phyloP scores from a whole-genome alignment of 2,797 vertebrate species.

The Ctenochaetus hawaiiensis region DNA sequence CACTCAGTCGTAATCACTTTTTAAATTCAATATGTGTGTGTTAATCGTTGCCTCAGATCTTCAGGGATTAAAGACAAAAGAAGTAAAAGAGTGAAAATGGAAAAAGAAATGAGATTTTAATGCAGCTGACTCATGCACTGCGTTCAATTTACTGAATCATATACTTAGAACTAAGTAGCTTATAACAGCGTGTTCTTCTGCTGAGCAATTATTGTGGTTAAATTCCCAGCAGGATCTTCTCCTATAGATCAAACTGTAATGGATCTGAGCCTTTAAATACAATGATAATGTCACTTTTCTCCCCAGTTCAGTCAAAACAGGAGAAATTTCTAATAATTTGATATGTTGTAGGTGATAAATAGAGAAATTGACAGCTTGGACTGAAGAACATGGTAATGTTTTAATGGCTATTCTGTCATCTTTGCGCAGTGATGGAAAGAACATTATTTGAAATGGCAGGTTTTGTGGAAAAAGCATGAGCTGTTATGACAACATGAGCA shows the following conservation, averaged over 20 bases:
- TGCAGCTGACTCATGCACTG: conserved; percentile 54
- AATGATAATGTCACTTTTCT: neutral
- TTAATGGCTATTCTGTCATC: neutral
- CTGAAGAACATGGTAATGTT: neutral
- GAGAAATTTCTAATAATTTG: neutral
- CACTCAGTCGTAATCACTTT: neutral
- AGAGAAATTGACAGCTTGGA: neutral
- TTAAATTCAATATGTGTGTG: conserved; percentile 10
- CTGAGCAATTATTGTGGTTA: conserved; percentile 18
- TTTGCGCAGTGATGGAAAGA: neutral
- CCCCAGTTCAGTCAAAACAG: neutral
- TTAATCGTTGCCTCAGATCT: conserved; percentile 32
- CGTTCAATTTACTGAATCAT: conserved; percentile 46
- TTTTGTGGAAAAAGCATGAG: conserved; percentile 11
- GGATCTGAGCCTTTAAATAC: conserved; percentile 4
- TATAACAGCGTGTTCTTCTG: conserved; percentile 31
- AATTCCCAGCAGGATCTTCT: conserved; percentile 15
- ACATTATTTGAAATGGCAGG: conserved; percentile 10
- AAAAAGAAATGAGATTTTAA: conserved; percentile 49
- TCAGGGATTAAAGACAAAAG: conserved; percentile 33
- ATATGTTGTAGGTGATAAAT: neutral
- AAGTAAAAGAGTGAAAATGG: conserved; percentile 18
- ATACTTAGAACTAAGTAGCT: conserved; percentile 49
- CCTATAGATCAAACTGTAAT: conserved; percentile 20
- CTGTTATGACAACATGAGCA: neutral